These are phyloP conservation scores for Antedon mediterranea DNA, from an alignment of 53 echinoderm and acorn worm genomes.

Conservation along the genomic window DNA sequence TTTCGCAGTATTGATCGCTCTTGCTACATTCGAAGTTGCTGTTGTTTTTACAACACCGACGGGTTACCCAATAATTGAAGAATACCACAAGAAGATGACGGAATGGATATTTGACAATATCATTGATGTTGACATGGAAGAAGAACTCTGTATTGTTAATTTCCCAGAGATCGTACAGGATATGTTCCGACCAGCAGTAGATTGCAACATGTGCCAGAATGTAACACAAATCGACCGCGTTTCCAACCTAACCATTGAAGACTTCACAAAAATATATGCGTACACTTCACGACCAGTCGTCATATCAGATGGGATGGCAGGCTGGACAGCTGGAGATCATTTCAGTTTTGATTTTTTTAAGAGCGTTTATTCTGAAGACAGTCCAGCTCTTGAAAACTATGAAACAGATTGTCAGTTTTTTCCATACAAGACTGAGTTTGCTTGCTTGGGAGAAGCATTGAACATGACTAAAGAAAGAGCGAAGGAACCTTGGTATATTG, in stretches of 20 bases:
- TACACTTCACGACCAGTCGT: constrained; percentile 57
- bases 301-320: constrained; percentile 53
- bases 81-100: not conserved
- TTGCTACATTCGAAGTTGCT: not conserved
- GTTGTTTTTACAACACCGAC: not conserved
- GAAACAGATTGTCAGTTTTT: constrained; percentile 75
- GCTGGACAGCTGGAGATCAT: constrained; percentile 56
- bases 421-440: constrained; percentile 69
- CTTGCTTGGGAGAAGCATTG: constrained; percentile 55
- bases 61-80: not conserved
- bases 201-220: constrained; percentile 46
- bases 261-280: constrained; percentile 53
- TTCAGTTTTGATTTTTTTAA: constrained; percentile 83
- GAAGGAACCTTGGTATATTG: constrained; percentile 81
- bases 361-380: constrained; percentile 40
- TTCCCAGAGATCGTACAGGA: constrained; percentile 41
- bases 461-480: constrained; percentile 68
- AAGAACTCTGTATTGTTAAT: constrained; percentile 38
- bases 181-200: constrained; percentile 60
- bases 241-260: constrained; percentile 19
- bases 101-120: constrained; percentile 12
- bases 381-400: constrained; percentile 42
- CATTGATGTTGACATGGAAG: constrained; percentile 18
- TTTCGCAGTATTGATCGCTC: not conserved
- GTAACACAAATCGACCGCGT: constrained; percentile 37